Conservation (phyloP, 2,888 invertebrate genomes). For the Chymomyza procnemis region DNA sequence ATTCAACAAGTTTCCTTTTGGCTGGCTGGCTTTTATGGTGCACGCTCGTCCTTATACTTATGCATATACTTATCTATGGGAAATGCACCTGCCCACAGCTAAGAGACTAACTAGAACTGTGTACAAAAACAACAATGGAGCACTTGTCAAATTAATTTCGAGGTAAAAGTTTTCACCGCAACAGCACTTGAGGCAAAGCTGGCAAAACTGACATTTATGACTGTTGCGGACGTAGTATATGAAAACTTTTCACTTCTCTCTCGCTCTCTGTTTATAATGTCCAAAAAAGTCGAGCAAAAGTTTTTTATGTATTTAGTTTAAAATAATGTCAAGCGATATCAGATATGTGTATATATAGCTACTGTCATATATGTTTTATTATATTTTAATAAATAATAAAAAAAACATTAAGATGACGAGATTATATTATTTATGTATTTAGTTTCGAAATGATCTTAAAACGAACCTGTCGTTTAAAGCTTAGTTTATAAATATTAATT, state of each 20-base stretch:
- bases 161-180: constrained; percentile 34
- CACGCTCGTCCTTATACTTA: constrained; percentile 10
- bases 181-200: not conserved
- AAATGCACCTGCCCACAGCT: not conserved
- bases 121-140: not conserved
- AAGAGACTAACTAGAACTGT: not conserved
- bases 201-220: constrained; percentile 41
- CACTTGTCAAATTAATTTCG: constrained; percentile 30
- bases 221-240: not conserved
- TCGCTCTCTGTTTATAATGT: not conserved
- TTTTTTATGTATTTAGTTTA: constrained; percentile 7
- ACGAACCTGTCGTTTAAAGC: no score
- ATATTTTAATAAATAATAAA: not conserved
- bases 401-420: no score
- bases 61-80: constrained; percentile 12
- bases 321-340: not conserved
- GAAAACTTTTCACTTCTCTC: not conserved
- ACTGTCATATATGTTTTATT: not conserved
- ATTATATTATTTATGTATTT: no score
- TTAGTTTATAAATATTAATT: no score
- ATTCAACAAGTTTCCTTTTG: constrained; percentile 21
- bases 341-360: not conserved
- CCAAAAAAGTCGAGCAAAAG: constrained; percentile 5
- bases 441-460: no score
- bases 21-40: constrained; percentile 5